A percentile compares a stretch with the other conserved stretches of the same genome.
These are phyloP conservation scores for Andinoacara biseriatus DNA, from an alignment of 2,113 vertebrate genomes.

Conservation along the genomic window DNA sequence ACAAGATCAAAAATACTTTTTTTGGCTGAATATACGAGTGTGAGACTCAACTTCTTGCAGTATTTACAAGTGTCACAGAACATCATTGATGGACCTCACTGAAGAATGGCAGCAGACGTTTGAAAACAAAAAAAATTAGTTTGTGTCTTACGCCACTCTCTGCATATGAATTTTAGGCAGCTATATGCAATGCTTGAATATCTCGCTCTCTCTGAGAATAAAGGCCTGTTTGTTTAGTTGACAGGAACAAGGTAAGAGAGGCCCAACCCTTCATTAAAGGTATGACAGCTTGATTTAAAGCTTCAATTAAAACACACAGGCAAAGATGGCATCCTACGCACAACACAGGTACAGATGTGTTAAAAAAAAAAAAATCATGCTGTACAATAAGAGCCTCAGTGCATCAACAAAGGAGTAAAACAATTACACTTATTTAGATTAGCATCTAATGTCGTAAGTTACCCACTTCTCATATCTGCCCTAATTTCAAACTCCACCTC, in stretches of 20 bases:
- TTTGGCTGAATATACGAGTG: no score
- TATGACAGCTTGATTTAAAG: constrained; percentile 63
- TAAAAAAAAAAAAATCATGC: not conserved
- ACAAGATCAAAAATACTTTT: no score
- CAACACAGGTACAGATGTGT: constrained; percentile 20
- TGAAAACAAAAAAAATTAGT: not conserved
- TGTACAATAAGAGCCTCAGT: constrained; percentile 19
- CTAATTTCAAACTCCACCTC: not conserved
- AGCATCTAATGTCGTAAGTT: constrained; percentile 37
- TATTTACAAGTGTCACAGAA: not conserved
- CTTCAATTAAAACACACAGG: constrained; percentile 44
- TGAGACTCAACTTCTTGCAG: not conserved
- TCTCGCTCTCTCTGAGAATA: constrained; percentile 30
- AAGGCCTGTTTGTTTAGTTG: constrained; percentile 55
- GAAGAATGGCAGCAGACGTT: not conserved
- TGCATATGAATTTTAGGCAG: not conserved
- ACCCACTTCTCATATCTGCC: not conserved
- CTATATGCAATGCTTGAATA: not conserved
- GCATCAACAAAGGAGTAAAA: constrained; percentile 25
- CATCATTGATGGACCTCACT: not conserved
- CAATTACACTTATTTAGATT: constrained; percentile 45
- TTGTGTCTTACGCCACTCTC: not conserved
- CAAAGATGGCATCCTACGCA: constrained; percentile 1
- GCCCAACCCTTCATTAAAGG: constrained; percentile 38
- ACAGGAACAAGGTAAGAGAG: constrained; percentile 22